Percentiles rank a stretch among this genome's conserved stretches.
These are phyloP conservation scores for Enteromius thamalakanensis DNA, from an alignment of 2,797 vertebrate genomes.

Conservation along the genomic window DNA sequence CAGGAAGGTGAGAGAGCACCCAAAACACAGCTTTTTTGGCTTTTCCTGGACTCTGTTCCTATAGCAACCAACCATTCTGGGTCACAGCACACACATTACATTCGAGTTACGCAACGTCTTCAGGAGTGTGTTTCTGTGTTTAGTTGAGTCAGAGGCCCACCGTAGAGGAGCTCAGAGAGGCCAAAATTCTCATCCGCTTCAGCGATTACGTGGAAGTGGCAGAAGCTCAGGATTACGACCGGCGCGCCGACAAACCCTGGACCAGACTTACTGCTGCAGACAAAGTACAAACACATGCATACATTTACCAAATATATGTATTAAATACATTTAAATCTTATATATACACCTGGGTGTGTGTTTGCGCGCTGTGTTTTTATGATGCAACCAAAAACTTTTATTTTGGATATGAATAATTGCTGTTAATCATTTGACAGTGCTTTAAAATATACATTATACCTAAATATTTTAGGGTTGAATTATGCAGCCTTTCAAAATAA, in stretches of 20 bases:
- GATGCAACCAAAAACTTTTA: no score
- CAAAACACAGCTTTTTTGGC: not conserved
- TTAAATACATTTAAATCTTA: no score
- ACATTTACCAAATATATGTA: no score
- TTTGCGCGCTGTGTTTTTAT: no score
- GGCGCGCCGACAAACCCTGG: conserved; percentile 97
- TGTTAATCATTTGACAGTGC: no score
- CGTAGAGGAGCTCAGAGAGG: conserved; percentile 93
- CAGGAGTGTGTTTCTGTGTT: not conserved
- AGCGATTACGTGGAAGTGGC: conserved; percentile 97
- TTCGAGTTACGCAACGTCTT: conserved; percentile 15
- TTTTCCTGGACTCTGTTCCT: conserved; percentile 1
- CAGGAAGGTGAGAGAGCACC: conserved; percentile 83
- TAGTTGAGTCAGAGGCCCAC: conserved; percentile 97
- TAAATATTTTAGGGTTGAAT: no score
- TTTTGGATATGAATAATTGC: no score
- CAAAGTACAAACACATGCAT: conserved; percentile 74
- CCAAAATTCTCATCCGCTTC: conserved; percentile 97
- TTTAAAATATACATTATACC: no score
- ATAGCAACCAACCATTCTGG: conserved; percentile 24
- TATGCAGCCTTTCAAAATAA: no score
- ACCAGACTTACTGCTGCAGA: conserved; percentile 94
- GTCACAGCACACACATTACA: conserved; percentile 7
- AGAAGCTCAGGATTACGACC: conserved; percentile 95
- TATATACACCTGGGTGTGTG: no score